Conservation (phyloP, 2,888 invertebrate genomes). For the Gymnosoma rotundatum region DNA sequence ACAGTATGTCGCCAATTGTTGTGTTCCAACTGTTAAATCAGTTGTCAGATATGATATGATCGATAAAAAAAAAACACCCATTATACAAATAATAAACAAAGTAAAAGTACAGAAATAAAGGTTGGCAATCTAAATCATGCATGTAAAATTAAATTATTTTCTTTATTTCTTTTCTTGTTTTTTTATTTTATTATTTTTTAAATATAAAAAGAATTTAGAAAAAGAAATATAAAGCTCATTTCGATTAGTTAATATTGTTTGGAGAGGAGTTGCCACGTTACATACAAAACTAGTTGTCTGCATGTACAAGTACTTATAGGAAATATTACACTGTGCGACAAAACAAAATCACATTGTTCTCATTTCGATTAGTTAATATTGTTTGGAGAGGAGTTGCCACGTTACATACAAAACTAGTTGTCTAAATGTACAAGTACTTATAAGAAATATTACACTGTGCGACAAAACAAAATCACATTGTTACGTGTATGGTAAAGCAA, state of each 20-base stretch:
- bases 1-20: no score
- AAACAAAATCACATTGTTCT: no score
- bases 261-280: conserved; percentile 9
- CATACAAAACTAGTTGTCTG: no score
- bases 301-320: no score
- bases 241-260: conserved; percentile 34
- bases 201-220: conserved; percentile 35
- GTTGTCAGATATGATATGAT: no score
- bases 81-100: conserved; percentile 73
- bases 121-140: conserved; percentile 55
- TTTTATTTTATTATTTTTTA: conserved; percentile 18
- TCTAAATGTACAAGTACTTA: no score
- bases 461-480: no score
- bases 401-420: not conserved
- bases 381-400: conserved; percentile 17
- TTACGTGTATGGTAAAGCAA: no score
- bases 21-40: no score
- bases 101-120: conserved; percentile 24
- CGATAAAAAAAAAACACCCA: no score
- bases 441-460: no score
- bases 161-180: conserved; percentile 26
- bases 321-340: no score
- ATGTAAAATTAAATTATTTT: conserved; percentile 43
- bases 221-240: conserved; percentile 13
- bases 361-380: conserved; percentile 34